A percentile compares a stretch with the other conserved stretches of the same genome.
Conservation (phyloP, 2,888 invertebrate genomes). For the Gortyna flavago region DNA sequence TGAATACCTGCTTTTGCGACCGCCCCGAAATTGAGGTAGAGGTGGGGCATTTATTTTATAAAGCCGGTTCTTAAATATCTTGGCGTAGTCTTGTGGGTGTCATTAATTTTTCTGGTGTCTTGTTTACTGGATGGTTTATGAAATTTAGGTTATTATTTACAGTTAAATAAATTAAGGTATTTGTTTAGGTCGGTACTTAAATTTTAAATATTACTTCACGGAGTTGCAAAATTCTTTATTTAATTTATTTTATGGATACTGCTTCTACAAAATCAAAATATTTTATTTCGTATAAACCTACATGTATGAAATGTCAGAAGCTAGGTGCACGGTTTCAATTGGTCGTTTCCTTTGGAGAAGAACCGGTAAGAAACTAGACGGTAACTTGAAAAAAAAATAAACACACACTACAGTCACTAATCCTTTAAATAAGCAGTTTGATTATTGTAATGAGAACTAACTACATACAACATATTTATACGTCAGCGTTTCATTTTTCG, state of each 20-base stretch:
- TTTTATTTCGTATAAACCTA: background rate
- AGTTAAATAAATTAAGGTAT: constrained; percentile 15
- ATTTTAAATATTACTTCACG: constrained; percentile 16
- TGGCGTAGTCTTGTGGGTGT: constrained; percentile 45
- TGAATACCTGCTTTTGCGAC: constrained; percentile 63
- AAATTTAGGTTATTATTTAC: constrained; percentile 16
- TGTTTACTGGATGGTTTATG: constrained; percentile 24
- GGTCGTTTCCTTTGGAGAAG: background rate
- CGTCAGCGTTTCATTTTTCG: background rate
- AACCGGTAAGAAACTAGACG: background rate
- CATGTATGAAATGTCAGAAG: background rate
- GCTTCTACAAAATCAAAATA: background rate
- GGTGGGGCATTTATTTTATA: constrained; percentile 52
- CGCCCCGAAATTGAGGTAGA: constrained; percentile 53
- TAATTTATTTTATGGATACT: background rate
- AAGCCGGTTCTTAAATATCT: constrained; percentile 59
- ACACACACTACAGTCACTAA: background rate
- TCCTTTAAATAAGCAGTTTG: background rate
- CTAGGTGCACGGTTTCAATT: background rate
- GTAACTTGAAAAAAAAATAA: background rate
- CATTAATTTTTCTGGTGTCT: constrained; percentile 43
- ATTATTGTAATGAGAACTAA: background rate
- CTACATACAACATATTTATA: background rate
- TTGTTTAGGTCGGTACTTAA: constrained; percentile 4
- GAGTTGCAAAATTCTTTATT: background rate